These are phyloP conservation scores for Sialis lutaria DNA, from an alignment of 2,888 invertebrate species.

Conservation along the genomic window DNA sequence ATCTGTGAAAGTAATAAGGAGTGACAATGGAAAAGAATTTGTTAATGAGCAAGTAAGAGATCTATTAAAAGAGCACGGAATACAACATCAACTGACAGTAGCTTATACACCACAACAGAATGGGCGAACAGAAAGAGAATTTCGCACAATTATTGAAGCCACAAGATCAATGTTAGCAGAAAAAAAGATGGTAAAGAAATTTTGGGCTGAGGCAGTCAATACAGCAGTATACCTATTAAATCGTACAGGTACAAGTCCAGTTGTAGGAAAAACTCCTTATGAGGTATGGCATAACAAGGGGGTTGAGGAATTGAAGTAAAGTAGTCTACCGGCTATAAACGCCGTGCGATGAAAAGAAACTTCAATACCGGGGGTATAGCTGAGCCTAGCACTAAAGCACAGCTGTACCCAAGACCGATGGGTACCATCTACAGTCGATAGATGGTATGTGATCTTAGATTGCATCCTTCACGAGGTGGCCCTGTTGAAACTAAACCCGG, in stretches of 20 bases:
- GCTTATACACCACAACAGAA: slow-evolving; percentile 15
- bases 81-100: slow-evolving; percentile 1
- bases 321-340: too few species aligned
- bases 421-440: too few species aligned
- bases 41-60: background rate
- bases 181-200: slow-evolving; percentile 12
- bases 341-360: too few species aligned
- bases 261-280: background rate
- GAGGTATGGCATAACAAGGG: background rate
- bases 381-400: too few species aligned
- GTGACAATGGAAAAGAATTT: slow-evolving; percentile 5
- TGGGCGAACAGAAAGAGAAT: slow-evolving; percentile 16
- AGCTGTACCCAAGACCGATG: too few species aligned
- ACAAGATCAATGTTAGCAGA: slow-evolving; percentile 17
- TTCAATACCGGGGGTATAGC: too few species aligned
- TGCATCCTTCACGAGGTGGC: too few species aligned
- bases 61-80: slow-evolving; percentile 1
- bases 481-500: too few species aligned
- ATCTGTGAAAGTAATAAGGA: background rate
- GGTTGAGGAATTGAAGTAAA: too few species aligned
- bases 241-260: background rate
- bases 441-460: too few species aligned
- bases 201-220: slow-evolving; percentile 20
- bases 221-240: background rate
- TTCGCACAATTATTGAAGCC: slow-evolving; percentile 17